A percentile compares a stretch with the other conserved stretches of the same genome.
Evolutionary conservation across 2,888 invertebrate species (phyloP).

Genomic region (Ligdia adustata): DNA sequence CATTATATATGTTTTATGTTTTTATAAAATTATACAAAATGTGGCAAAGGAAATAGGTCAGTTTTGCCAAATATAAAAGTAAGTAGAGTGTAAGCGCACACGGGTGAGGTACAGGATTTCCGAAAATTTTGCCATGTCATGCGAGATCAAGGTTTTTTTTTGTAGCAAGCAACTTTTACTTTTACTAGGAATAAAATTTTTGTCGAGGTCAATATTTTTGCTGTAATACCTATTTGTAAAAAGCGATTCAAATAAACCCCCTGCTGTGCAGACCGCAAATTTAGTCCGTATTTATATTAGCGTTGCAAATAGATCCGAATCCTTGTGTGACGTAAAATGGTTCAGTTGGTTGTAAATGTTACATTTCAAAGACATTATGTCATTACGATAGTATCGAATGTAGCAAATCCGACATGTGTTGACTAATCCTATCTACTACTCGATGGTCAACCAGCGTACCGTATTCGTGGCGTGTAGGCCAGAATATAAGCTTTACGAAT

Average conservation of each 20-base stretch:
- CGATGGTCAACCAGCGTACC: conserved; percentile 41
- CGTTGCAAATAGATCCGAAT: conserved; percentile 3
- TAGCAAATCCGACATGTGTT: conserved; percentile 55
- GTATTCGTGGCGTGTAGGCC: not conserved
- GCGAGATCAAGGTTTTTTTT: conserved; percentile 7
- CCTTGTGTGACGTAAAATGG: not conserved
- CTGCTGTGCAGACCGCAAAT: conserved; percentile 9
- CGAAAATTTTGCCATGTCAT: conserved; percentile 5
- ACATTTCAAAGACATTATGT: conserved; percentile 20
- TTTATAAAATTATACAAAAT: conserved; percentile 30
- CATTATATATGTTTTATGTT: conserved; percentile 32
- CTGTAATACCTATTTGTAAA: not conserved
- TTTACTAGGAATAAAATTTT: not conserved
- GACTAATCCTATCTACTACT: conserved; percentile 55
- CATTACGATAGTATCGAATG: conserved; percentile 17
- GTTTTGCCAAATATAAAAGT: conserved; percentile 13
- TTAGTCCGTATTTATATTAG: conserved; percentile 4
- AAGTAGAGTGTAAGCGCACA: conserved; percentile 14
- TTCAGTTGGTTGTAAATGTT: conserved; percentile 17
- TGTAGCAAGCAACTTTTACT: not conserved
- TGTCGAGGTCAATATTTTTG: not conserved
- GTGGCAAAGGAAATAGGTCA: conserved; percentile 25
- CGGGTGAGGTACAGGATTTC: conserved; percentile 12
- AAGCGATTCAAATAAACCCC: conserved; percentile 3
- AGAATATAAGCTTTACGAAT: conserved; percentile 7